A percentile compares a stretch with the other conserved stretches of the same genome.
These are phyloP conservation scores for Hemiprocne comata DNA, from an alignment of 2,113 vertebrate genomes.

Conservation along the genomic window DNA sequence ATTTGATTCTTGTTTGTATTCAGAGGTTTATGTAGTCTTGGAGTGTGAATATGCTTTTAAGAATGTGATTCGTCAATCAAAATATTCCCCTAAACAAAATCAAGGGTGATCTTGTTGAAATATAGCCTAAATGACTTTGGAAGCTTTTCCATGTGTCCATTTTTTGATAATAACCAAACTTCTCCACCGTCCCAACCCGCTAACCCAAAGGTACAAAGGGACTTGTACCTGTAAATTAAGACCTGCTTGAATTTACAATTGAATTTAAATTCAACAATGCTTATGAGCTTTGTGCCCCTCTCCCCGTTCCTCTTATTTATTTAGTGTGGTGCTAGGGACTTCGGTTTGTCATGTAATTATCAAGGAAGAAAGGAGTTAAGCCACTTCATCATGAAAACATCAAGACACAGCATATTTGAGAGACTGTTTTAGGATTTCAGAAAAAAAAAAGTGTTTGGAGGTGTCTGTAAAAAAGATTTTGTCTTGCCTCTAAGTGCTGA, in stretches of 20 bases:
- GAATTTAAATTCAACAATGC: not conserved
- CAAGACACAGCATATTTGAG: not conserved
- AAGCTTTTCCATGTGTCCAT: not conserved
- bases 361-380: not conserved
- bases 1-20: not conserved
- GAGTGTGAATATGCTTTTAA: rapidly evolving
- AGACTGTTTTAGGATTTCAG: not conserved
- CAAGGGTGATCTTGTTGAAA: not conserved
- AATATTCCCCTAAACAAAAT: not conserved
- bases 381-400: not conserved
- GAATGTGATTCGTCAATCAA: not conserved
- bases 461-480: not conserved
- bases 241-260: not conserved
- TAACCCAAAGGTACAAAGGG: not conserved
- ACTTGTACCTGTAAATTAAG: not conserved
- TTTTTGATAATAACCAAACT: not conserved
- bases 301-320: not conserved
- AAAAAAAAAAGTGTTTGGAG: not conserved
- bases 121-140: not conserved
- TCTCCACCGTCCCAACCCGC: not conserved
- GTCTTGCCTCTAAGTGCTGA: not conserved
- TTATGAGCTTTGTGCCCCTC: not conserved
- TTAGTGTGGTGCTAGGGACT: not conserved
- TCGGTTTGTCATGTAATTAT: not conserved
- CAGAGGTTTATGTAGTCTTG: not conserved